These are phyloP conservation scores for Meandrina meandrites DNA, from an alignment of 92 coral and sea anemone species.

Conservation along the genomic window DNA sequence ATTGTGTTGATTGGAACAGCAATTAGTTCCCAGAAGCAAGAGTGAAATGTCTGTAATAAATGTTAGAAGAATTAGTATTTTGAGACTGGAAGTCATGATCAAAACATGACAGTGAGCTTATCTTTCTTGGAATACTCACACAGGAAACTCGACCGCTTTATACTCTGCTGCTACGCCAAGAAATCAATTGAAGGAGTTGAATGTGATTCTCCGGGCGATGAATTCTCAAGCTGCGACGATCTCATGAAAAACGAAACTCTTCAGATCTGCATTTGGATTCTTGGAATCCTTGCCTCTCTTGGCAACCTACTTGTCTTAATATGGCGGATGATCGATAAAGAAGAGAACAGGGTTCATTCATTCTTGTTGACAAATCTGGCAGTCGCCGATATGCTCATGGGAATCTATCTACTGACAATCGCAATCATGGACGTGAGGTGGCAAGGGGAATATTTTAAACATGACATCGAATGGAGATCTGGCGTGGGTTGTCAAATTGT, in stretches of 20 bases:
- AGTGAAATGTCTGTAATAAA: too few species aligned
- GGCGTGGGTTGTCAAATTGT: constrained; percentile 66
- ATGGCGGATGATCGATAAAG: constrained; percentile 48
- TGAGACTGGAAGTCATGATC: background rate
- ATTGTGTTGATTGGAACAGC: too few species aligned
- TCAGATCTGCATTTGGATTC: constrained; percentile 65
- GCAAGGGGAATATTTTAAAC: constrained; percentile 76
- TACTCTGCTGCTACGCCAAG: constrained; percentile 65
- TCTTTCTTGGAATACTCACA: background rate
- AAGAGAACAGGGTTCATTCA: constrained; percentile 46
- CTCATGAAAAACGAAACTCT: constrained; percentile 68
- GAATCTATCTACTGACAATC: constrained; percentile 58
- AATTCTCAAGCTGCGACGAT: constrained; percentile 79
- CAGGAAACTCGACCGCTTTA: constrained; percentile 63
- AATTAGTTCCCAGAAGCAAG: too few species aligned
- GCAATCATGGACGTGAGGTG: constrained; percentile 68
- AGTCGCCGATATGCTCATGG: constrained; percentile 68
- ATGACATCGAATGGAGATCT: constrained; percentile 71
- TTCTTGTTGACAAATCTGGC: constrained; percentile 66
- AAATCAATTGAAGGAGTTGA: constrained; percentile 50
- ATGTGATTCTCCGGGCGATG: constrained; percentile 58
- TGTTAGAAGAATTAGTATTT: too few species aligned
- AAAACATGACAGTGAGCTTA: background rate
- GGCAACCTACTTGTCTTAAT: constrained; percentile 62
- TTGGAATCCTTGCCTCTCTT: constrained; percentile 57